Conservation (phyloP, 64 coral and sea anemone species). For the Acropora tenuis region DNA sequence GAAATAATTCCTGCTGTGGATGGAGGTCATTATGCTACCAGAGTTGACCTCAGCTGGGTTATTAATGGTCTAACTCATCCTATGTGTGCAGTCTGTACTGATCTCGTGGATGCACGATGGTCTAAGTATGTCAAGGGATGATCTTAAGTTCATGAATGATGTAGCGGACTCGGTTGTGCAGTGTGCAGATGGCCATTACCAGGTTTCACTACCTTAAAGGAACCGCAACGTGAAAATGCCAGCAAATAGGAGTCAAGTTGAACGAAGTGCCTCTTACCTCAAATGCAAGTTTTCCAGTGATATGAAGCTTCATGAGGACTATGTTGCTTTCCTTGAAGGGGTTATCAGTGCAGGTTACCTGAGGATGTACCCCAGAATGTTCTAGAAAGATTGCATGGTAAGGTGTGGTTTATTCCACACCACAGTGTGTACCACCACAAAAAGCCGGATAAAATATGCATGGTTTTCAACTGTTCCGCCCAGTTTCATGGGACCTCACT, state of each 20-base stretch:
- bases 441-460: background rate
- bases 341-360: background rate
- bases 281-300: too few species aligned
- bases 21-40: constrained; percentile 46
- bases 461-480: background rate
- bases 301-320: background rate
- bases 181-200: too few species aligned
- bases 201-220: too few species aligned
- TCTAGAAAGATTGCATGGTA: background rate
- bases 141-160: too few species aligned
- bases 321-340: background rate
- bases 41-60: constrained; percentile 46
- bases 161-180: too few species aligned
- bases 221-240: too few species aligned
- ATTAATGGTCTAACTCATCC: constrained; percentile 50
- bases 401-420: constrained; percentile 13
- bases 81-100: background rate
- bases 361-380: background rate
- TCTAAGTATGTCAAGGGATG: background rate
- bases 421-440: background rate
- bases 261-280: too few species aligned
- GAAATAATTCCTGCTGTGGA: background rate
- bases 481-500: background rate
- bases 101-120: background rate
- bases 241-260: too few species aligned